These are phyloP conservation scores for Cryptophagus acutangulus DNA, from an alignment of 2,888 invertebrate genomes.

Conservation along the genomic window DNA sequence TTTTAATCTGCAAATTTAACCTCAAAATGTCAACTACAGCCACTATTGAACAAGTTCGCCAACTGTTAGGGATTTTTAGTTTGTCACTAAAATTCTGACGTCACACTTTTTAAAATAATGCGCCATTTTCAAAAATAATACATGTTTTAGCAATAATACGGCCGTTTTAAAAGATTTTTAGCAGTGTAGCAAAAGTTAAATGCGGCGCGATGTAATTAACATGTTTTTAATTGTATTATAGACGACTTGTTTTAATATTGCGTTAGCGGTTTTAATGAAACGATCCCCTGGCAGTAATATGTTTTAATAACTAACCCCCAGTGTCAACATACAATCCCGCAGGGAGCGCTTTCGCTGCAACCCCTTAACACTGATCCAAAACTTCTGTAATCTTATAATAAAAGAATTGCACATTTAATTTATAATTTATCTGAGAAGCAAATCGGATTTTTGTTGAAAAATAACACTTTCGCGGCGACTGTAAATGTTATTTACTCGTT, in stretches of 20 bases:
- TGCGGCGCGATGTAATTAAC: slow-evolving; percentile 36
- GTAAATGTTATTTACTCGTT: no score
- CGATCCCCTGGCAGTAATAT: slow-evolving; percentile 22
- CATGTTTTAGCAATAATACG: no score
- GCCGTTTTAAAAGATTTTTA: no score
- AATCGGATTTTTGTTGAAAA: slow-evolving; percentile 1
- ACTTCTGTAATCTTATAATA: background rate
- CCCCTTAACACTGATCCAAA: slow-evolving; percentile 10
- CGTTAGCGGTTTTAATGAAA: slow-evolving; percentile 21
- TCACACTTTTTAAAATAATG: no score
- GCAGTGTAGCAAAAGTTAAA: no score
- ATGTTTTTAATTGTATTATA: slow-evolving; percentile 32
- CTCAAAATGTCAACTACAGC: no score
- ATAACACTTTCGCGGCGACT: background rate
- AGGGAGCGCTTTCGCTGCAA: slow-evolving; percentile 19
- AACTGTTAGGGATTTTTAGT: no score
- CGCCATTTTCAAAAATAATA: no score
- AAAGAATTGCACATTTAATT: background rate
- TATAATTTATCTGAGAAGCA: background rate
- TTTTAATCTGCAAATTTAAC: no score
- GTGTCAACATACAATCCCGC: slow-evolving; percentile 14
- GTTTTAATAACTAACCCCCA: slow-evolving; percentile 25
- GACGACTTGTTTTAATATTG: slow-evolving; percentile 21
- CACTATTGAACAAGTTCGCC: no score
- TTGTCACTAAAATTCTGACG: no score